phyloP scores from a whole-genome alignment of 2,888 invertebrate genomes.

The Abrostola tripartita region DNA sequence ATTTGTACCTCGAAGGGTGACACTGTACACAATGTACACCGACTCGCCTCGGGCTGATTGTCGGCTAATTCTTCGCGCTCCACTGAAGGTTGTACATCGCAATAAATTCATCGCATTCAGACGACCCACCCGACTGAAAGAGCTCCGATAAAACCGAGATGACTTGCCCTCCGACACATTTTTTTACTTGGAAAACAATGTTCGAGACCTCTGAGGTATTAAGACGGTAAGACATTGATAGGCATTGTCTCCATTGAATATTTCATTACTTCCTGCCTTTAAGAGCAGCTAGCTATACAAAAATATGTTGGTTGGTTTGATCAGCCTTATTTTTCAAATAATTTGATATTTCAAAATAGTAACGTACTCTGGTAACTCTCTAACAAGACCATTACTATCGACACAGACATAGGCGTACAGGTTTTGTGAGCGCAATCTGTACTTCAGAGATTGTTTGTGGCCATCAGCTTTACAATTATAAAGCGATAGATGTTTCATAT shows the following conservation, averaged over 20 bases:
- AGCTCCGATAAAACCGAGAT: slow-evolving; percentile 84
- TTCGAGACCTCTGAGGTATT: slow-evolving; percentile 60
- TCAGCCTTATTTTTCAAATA: slow-evolving; percentile 30
- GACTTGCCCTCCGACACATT: slow-evolving; percentile 78
- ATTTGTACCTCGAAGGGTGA: slow-evolving; percentile 39
- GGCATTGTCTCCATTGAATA: slow-evolving; percentile 55
- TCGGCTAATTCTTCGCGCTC: slow-evolving; percentile 82
- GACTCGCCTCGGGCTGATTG: slow-evolving; percentile 66
- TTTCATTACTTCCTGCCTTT: slow-evolving; percentile 47
- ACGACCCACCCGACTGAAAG: slow-evolving; percentile 80
- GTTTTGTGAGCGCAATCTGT: too few relatives aligned
- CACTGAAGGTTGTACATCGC: slow-evolving; percentile 82
- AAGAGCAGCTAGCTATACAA: slow-evolving; percentile 38
- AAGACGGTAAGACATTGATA: slow-evolving; percentile 57
- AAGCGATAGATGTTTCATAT: too few relatives aligned
- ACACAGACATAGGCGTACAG: too few relatives aligned
- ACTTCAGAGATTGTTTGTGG: too few relatives aligned
- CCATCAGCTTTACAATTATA: too few relatives aligned
- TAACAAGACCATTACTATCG: too few relatives aligned
- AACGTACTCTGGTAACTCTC: too few relatives aligned
- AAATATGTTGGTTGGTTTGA: slow-evolving; percentile 33
- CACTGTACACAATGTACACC: slow-evolving; percentile 36
- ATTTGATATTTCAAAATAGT: too few relatives aligned
- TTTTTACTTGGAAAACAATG: slow-evolving; percentile 81
- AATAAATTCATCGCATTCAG: slow-evolving; percentile 85